Conservation (phyloP, 2,888 invertebrate genomes). For the Ochlodes sylvanus region DNA sequence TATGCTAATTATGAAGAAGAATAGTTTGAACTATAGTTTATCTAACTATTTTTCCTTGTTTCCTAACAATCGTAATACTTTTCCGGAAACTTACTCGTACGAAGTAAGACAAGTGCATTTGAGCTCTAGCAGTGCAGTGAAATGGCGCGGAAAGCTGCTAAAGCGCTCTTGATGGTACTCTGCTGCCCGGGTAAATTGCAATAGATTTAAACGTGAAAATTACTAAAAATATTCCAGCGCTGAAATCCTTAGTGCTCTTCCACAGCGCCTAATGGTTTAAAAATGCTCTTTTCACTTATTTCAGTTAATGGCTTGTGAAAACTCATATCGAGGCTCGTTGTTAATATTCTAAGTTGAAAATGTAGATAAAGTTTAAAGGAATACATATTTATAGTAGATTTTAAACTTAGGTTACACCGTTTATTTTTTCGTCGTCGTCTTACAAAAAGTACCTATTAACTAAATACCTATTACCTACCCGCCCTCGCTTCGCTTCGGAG, state of each 20-base stretch:
- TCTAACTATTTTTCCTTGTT: too few relatives aligned
- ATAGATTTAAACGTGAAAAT: conserved; percentile 50
- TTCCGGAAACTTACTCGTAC: not conserved
- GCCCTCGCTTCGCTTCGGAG: too few relatives aligned
- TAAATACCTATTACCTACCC: too few relatives aligned
- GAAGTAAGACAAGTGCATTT: conserved; percentile 24
- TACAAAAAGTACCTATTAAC: too few relatives aligned
- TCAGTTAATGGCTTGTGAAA: conserved; percentile 28
- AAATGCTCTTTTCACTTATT: conserved; percentile 28
- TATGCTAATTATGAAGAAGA: too few relatives aligned
- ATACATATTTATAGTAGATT: too few relatives aligned
- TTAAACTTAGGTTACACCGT: too few relatives aligned
- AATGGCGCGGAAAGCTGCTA: conserved; percentile 55
- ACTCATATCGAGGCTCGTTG: not conserved
- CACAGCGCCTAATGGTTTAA: conserved; percentile 24
- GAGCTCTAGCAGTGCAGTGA: conserved; percentile 43
- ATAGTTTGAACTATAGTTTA: too few relatives aligned
- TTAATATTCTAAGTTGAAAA: conserved; percentile 38
- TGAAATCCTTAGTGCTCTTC: conserved; percentile 45
- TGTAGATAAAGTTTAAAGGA: not conserved
- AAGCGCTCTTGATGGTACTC: conserved; percentile 51
- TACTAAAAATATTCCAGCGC: conserved; percentile 49
- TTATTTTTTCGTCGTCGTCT: too few relatives aligned
- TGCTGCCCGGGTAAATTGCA: conserved; percentile 50
- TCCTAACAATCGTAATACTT: too few relatives aligned